Percentiles rank a stretch among this genome's conserved stretches.
Evolutionary conservation across 2,888 invertebrate species (phyloP).

Genomic region (Cordilura impudica): DNA sequence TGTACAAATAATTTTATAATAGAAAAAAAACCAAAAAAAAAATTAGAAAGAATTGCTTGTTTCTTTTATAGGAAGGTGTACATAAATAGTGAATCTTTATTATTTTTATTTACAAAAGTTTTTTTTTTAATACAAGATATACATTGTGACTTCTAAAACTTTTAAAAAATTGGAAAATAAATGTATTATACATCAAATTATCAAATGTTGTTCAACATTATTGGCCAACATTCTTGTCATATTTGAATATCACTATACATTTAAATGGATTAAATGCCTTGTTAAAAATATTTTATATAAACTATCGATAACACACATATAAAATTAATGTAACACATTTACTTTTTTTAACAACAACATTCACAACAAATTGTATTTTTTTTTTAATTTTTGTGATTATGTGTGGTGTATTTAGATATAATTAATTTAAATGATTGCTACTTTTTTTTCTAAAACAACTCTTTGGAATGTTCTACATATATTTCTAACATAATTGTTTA

Average conservation of each 20-base stretch:
- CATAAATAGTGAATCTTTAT: conserved; percentile 54
- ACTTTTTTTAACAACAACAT: neutral
- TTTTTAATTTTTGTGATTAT: neutral
- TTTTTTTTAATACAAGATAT: conserved; percentile 29
- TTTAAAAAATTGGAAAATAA: neutral
- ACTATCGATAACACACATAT: neutral
- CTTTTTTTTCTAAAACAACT: conserved; percentile 26
- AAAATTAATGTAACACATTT: neutral
- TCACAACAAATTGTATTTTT: neutral
- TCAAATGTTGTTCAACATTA: no score
- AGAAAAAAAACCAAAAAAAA: conserved; percentile 14
- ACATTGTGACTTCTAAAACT: conserved; percentile 33
- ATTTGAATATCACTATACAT: neutral
- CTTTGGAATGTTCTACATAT: conserved; percentile 59
- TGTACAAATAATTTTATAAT: conserved; percentile 11
- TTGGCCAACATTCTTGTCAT: no score
- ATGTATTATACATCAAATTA: no score
- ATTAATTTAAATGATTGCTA: conserved; percentile 20
- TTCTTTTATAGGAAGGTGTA: conserved; percentile 56
- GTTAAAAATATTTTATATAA: neutral
- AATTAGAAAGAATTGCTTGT: no score
- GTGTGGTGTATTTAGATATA: no score
- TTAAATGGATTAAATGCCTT: neutral
- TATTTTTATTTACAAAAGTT: conserved; percentile 50
- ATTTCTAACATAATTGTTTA: conserved; percentile 34